Conservation (phyloP, 2,113 vertebrate genomes). For the Erythrolamprus reginae region DNA sequence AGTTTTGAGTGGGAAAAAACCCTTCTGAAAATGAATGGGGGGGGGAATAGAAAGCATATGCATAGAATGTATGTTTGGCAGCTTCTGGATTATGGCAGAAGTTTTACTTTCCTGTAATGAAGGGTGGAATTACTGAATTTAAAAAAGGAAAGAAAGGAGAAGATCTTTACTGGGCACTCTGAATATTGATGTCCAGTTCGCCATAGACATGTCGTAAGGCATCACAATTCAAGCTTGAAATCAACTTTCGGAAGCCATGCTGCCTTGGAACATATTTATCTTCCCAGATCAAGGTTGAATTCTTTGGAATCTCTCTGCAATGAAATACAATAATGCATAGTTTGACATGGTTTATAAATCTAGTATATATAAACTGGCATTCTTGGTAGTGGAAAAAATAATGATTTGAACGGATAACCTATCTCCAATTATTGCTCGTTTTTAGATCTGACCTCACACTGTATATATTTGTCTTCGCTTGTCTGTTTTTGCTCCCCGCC, state of each 20-base stretch:
- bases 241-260: constrained; percentile 74
- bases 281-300: constrained; percentile 77
- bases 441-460: not conserved
- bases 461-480: not conserved
- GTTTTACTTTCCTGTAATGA: not conserved
- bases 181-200: constrained; percentile 67
- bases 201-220: constrained; percentile 85
- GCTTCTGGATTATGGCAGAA: not conserved
- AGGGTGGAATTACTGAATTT: constrained; percentile 7
- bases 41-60: not conserved
- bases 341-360: not conserved
- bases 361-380: constrained; percentile 13
- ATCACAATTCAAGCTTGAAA: constrained; percentile 82
- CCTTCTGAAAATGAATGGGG: not conserved
- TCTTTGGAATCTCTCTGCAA: constrained; percentile 73
- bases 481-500: not conserved
- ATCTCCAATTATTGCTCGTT: not conserved
- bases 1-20: not conserved
- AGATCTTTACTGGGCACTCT: constrained; percentile 45
- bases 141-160: constrained; percentile 1
- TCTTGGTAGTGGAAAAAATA: not conserved
- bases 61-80: not conserved
- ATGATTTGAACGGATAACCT: not conserved
- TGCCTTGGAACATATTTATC: constrained; percentile 70
- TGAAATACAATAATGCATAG: constrained; percentile 9